Evolutionary conservation across 1,140 invertebrate species (phyloP).

Genomic region (Polypedilum vanderplanki): DNA sequence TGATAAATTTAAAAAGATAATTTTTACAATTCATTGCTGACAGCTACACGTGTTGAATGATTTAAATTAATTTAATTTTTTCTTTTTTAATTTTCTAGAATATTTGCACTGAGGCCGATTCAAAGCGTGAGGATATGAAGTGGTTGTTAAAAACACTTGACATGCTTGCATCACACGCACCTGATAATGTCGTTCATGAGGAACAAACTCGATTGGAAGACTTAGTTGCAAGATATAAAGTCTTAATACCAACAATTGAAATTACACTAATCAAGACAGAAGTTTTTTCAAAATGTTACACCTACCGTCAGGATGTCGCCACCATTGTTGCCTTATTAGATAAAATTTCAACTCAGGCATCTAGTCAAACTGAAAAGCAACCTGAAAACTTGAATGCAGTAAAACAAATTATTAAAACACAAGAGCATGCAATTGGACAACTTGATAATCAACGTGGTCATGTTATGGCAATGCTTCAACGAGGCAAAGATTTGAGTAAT

Average conservation of each 20-base stretch:
- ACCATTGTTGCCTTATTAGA: slow-evolving; percentile 71
- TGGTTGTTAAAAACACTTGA: slow-evolving; percentile 89
- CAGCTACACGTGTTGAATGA: neutral
- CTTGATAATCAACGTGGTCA: slow-evolving; percentile 77
- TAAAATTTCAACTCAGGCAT: slow-evolving; percentile 65
- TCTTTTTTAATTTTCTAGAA: slow-evolving; percentile 50
- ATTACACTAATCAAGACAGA: slow-evolving; percentile 87
- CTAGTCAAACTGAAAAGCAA: slow-evolving; percentile 50
- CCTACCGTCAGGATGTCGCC: slow-evolving; percentile 78
- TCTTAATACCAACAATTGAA: slow-evolving; percentile 84
- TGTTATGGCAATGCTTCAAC: slow-evolving; percentile 83
- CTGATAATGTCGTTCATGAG: slow-evolving; percentile 65
- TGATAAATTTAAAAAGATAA: no score
- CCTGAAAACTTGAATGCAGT: slow-evolving; percentile 69
- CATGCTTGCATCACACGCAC: slow-evolving; percentile 70
- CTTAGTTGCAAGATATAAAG: slow-evolving; percentile 79
- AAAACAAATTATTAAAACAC: slow-evolving; percentile 64
- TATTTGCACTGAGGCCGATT: slow-evolving; percentile 82
- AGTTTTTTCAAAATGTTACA: slow-evolving; percentile 85
- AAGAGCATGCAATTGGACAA: slow-evolving; percentile 71
- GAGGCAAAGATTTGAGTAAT: slow-evolving; percentile 79
- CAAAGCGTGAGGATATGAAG: slow-evolving; percentile 85
- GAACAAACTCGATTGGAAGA: slow-evolving; percentile 76
- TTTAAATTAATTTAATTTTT: slow-evolving; percentile 30
- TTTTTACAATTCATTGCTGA: no score